These are phyloP conservation scores for Rhopalosiphum padi DNA, from an alignment of 1,140 invertebrate genomes.

Conservation along the genomic window DNA sequence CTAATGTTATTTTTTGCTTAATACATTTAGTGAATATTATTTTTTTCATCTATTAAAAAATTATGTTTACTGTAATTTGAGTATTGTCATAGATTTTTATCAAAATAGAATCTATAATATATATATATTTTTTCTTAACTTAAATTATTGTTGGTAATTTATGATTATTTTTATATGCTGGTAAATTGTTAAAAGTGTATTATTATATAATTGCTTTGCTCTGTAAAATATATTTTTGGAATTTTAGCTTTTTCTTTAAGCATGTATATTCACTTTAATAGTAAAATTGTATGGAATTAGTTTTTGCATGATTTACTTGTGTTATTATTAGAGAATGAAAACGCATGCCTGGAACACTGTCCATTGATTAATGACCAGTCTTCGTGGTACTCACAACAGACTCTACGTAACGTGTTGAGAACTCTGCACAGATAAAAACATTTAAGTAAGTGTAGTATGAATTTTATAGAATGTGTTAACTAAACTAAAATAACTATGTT, in stretches of 20 bases:
- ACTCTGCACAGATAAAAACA: conserved; percentile 29
- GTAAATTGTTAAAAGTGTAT: not conserved
- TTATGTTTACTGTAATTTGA: not conserved
- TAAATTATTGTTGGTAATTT: not conserved
- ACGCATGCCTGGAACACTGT: conserved; percentile 47
- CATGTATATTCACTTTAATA: not conserved
- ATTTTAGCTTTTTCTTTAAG: not conserved
- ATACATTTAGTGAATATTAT: not conserved
- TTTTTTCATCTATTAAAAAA: not conserved
- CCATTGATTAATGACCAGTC: conserved; percentile 50
- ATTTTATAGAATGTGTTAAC: not conserved
- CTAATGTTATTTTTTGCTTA: too few species aligned
- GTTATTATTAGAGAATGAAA: conserved; percentile 54
- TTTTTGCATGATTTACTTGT: conserved; percentile 57
- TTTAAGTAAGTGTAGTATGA: conserved; percentile 22
- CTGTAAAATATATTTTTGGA: not conserved
- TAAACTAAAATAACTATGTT: too few species aligned
- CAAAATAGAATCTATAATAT: not conserved
- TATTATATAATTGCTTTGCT: not conserved
- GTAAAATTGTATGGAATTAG: conserved; percentile 1
- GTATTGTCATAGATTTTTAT: not conserved
- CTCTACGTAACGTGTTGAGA: conserved; percentile 33
- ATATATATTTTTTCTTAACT: not conserved
- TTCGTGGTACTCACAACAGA: conserved; percentile 41
- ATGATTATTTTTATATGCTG: not conserved